Evolutionary conservation across 2,797 vertebrate genomes (phyloP), one percentile per base, ranked within the genome.

Genomic region (Myioborus miniatus): DNA sequence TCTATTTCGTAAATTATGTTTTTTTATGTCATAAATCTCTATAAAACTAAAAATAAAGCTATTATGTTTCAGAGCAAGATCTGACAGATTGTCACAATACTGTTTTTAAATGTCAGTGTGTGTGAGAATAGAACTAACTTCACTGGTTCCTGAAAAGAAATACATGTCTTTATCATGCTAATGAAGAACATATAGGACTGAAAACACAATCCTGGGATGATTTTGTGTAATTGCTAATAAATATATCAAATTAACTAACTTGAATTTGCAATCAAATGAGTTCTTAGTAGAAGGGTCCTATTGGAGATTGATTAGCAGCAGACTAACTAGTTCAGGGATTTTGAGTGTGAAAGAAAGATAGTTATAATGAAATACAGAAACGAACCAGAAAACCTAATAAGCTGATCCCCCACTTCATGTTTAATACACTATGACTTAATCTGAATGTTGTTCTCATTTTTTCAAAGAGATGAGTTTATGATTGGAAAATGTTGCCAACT

Each of bases 51-150:
- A 97, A 94, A 90, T 90, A 93, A 90, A 95, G 69, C 89, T 82
- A 79, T 97, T 94, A 69, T 56, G 22, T 92, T 96, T 86, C 85
- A 88, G 67, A 93, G 87, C 39, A 72, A 91, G 76, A 82, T 74
- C 62, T 96, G 95, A 93, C 82, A 86, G 91, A 72, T 70, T 96
- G 94, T 93, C 94, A 96, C 83, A 97, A 92, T 92, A 90, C 58
- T 88, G 69, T n/a, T 89, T 94, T 94, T 83, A 93, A 93, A 92
- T 91, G 87, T 91, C 79, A 87, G 4, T 24, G 39, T 92, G 69
- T 95, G 82, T 83, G 67, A 91, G 91, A 91, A 69, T 88, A 69
- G 89, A 89, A 67, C 50, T 49, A 59, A 81, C 87, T 88, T 67
- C 23, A 63, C 52, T 76, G 64, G 36, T 71, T 91, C 14, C 79